Evolutionary conservation across 1,140 invertebrate species (phyloP).

Genomic region (Saccostrea cuccullata): DNA sequence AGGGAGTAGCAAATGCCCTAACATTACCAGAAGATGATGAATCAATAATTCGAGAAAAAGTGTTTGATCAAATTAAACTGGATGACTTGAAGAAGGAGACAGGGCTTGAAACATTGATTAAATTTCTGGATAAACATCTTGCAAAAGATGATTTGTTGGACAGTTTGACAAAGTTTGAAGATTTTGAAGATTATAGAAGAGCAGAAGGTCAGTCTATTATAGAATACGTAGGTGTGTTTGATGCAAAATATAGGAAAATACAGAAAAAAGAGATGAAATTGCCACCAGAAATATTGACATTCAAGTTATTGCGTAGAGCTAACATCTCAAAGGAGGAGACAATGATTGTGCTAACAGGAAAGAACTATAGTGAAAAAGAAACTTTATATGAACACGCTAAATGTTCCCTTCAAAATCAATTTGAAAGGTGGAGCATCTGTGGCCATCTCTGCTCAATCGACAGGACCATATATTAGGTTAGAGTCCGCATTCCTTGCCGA

Average conservation of each 20-base stretch:
- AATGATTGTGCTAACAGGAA: slow-evolving; percentile 54
- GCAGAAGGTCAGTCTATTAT: slow-evolving; percentile 38
- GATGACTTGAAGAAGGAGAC: slow-evolving; percentile 53
- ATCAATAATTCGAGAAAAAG: slow-evolving; percentile 53
- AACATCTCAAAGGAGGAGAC: slow-evolving; percentile 45
- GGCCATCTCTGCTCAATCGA: background rate
- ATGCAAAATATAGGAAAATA: too few species aligned
- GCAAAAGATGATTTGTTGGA: slow-evolving; percentile 57
- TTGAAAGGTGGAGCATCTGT: slow-evolving; percentile 45
- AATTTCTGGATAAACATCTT: slow-evolving; percentile 55
- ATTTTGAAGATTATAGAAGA: slow-evolving; percentile 59
- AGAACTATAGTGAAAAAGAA: slow-evolving; percentile 49
- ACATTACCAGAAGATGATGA: slow-evolving; percentile 55
- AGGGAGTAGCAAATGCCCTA: slow-evolving; percentile 54
- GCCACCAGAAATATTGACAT: slow-evolving; percentile 51
- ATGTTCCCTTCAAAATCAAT: slow-evolving; percentile 56
- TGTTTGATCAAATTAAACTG: slow-evolving; percentile 54
- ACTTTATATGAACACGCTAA: slow-evolving; percentile 57
- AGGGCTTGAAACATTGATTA: slow-evolving; percentile 50
- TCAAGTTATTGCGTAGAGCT: slow-evolving; percentile 47
- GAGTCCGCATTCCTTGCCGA: background rate
- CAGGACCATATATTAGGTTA: background rate
- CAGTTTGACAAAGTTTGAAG: slow-evolving; percentile 56
- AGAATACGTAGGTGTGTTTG: slow-evolving; percentile 50
- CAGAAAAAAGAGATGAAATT: slow-evolving; percentile 52